A percentile compares a stretch with the other conserved stretches of the same genome.
phyloP scores from a whole-genome alignment of 2,888 invertebrate species.

The Plusia festucae region DNA sequence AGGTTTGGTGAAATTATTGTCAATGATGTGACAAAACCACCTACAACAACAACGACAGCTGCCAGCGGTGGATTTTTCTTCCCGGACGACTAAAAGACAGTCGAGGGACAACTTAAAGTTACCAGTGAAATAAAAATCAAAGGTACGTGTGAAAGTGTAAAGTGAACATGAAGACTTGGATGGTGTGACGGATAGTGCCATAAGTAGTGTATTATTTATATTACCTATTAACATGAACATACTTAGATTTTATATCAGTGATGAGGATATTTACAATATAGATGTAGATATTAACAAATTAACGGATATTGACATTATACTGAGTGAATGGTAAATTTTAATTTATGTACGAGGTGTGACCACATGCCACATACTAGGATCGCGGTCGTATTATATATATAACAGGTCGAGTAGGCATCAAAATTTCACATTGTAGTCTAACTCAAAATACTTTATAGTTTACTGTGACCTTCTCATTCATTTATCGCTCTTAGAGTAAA shows the following conservation, averaged over 20 bases:
- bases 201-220: slow-evolving; percentile 38
- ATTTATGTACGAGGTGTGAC: slow-evolving; percentile 30
- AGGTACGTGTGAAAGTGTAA: slow-evolving; percentile 16
- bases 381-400: slow-evolving; percentile 2
- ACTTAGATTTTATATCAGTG: slow-evolving; percentile 17
- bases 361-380: slow-evolving; percentile 12
- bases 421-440: not conserved
- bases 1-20: slow-evolving; percentile 52
- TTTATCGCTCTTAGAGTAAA: not conserved
- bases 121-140: slow-evolving; percentile 45
- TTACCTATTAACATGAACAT: slow-evolving; percentile 24
- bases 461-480: not conserved
- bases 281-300: slow-evolving; percentile 15
- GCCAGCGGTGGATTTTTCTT: slow-evolving; percentile 51
- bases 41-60: not conserved
- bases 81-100: slow-evolving; percentile 54
- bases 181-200: slow-evolving; percentile 39
- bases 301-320: slow-evolving; percentile 14
- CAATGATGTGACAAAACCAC: not conserved
- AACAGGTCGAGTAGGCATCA: slow-evolving; percentile 1
- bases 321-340: slow-evolving; percentile 16
- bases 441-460: slow-evolving; percentile 5
- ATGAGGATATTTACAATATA: slow-evolving; percentile 14
- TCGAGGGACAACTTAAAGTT: slow-evolving; percentile 7
- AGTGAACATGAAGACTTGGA: slow-evolving; percentile 22